A percentile compares a stretch with the other conserved stretches of the same genome.
Evolutionary conservation across 2,888 invertebrate genomes (phyloP).

Genomic region (Lysandra coridon): DNA sequence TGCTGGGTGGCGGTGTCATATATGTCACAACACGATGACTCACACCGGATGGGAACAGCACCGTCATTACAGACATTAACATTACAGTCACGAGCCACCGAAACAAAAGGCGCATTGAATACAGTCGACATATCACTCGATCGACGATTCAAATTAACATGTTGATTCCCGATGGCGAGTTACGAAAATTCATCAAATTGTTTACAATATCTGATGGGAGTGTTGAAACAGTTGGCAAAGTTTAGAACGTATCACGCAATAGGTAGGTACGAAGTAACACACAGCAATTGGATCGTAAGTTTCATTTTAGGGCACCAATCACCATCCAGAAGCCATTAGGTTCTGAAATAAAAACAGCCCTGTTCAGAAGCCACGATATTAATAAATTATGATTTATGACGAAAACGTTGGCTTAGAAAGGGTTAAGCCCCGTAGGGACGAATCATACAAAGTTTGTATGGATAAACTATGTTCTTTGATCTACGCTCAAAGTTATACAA

Average conservation of each 20-base stretch:
- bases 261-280: background rate
- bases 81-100: background rate
- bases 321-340: background rate
- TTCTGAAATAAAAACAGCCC: background rate
- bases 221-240: background rate
- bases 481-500: background rate
- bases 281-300: background rate
- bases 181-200: background rate
- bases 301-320: background rate
- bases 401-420: background rate
- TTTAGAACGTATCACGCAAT: background rate
- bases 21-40: slow-evolving; percentile 12
- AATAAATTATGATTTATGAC: background rate
- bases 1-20: background rate
- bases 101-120: slow-evolving; percentile 29
- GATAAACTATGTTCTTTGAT: background rate
- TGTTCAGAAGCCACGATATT: background rate
- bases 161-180: background rate
- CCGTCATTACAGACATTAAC: slow-evolving; percentile 5
- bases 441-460: slow-evolving; percentile 5
- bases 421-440: background rate
- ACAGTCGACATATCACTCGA: slow-evolving; percentile 10
- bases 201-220: background rate
- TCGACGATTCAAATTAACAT: slow-evolving; percentile 6
- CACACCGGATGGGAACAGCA: slow-evolving; percentile 18